A percentile compares a stretch with the other conserved stretches of the same genome.
Conservation (phyloP, 2,113 vertebrate genomes). For the Piprites chloris region DNA sequence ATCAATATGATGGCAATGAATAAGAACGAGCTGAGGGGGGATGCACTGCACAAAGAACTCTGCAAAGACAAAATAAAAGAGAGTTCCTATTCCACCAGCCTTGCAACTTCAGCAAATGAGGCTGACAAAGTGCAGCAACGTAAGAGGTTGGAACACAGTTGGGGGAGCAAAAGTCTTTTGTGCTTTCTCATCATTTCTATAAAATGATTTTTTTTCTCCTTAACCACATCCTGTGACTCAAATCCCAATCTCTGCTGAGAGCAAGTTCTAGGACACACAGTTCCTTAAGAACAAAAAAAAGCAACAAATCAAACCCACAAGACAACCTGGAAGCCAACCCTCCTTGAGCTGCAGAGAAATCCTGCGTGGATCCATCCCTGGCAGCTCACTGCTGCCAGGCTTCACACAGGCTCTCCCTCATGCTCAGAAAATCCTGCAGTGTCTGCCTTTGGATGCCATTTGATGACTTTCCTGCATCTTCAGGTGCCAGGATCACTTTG, state of each 20-base stretch:
- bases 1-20: accelerated
- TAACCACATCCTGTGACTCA: slow-evolving; percentile 31
- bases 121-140: neutral
- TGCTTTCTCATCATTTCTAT: slow-evolving; percentile 2
- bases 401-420: neutral
- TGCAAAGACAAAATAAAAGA: neutral
- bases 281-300: slow-evolving; percentile 15
- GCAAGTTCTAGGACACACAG: neutral
- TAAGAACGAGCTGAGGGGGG: neutral
- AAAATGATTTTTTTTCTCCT: neutral
- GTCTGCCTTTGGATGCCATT: neutral
- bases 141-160: neutral
- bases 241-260: neutral
- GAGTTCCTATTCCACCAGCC: neutral
- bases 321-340: slow-evolving; percentile 1
- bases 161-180: neutral
- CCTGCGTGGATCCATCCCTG: neutral
- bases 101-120: neutral
- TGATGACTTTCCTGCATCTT: neutral
- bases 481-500: neutral
- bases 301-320: slow-evolving; percentile 15
- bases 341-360: neutral
- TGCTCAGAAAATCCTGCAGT: neutral
- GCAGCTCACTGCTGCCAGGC: neutral
- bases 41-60: neutral